These are phyloP conservation scores for Pao palembangensis DNA, from an alignment of 2,113 vertebrate species.

Conservation along the genomic window DNA sequence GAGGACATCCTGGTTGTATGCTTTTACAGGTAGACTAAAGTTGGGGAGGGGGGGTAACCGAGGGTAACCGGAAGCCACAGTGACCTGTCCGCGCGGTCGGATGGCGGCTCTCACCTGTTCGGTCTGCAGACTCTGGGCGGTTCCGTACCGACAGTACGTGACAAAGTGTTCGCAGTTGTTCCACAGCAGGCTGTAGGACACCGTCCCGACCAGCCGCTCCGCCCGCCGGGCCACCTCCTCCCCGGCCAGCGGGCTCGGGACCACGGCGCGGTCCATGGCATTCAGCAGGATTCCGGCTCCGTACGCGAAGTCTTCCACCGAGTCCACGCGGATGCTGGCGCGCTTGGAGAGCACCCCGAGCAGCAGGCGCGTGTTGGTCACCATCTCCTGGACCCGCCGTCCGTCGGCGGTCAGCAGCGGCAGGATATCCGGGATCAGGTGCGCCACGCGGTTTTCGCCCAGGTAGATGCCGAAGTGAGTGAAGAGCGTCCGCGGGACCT, in stretches of 20 bases:
- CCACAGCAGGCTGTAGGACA: slow-evolving; percentile 92
- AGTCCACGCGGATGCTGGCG: slow-evolving; percentile 89
- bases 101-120: slow-evolving; percentile 80
- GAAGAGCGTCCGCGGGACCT: slow-evolving; percentile 91
- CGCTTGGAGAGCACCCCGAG: slow-evolving; percentile 83
- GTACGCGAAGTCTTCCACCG: slow-evolving; percentile 93
- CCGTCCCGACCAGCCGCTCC: slow-evolving; percentile 81
- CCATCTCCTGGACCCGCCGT: slow-evolving; percentile 72
- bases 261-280: slow-evolving; percentile 76
- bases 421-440: slow-evolving; percentile 93
- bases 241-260: slow-evolving; percentile 69
- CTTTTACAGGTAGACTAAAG: too few relatives aligned
- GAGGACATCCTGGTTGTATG: too few relatives aligned
- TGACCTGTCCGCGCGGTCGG: background rate
- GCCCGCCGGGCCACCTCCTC: slow-evolving; percentile 87
- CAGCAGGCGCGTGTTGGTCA: slow-evolving; percentile 89
- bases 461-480: slow-evolving; percentile 95
- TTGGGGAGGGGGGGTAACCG: too few relatives aligned
- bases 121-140: slow-evolving; percentile 83
- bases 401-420: slow-evolving; percentile 77
- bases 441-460: slow-evolving; percentile 88
- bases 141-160: slow-evolving; percentile 88
- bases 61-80: too few relatives aligned
- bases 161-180: slow-evolving; percentile 99
- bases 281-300: slow-evolving; percentile 84